Evolutionary conservation across 2,797 vertebrate species (phyloP).

Genomic region (Mustela erminea): DNA sequence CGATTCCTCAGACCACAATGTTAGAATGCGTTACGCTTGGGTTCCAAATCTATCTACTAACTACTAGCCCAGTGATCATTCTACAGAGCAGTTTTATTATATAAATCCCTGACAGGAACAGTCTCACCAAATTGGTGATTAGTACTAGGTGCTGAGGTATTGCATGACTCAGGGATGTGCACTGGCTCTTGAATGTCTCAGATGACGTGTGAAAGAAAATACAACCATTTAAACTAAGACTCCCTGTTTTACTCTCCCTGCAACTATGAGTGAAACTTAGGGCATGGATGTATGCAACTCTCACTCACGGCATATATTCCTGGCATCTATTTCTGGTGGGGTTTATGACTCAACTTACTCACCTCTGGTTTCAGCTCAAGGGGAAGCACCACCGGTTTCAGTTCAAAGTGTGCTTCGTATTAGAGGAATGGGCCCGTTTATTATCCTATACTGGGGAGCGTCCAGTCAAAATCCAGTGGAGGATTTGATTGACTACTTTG

Average conservation of each 20-base stretch:
- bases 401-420: not conserved
- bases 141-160: not conserved
- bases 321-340: slow-evolving; percentile 20
- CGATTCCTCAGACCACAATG: not conserved
- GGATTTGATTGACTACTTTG: not conserved
- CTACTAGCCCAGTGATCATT: not conserved
- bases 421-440: not conserved
- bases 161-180: not conserved
- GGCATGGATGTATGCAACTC: not conserved
- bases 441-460: not conserved
- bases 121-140: not conserved
- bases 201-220: slow-evolving; percentile 23
- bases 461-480: slow-evolving; percentile 21
- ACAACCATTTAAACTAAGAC: not conserved
- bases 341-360: not conserved
- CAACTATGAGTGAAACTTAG: slow-evolving; percentile 3
- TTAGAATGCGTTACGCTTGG: not conserved
- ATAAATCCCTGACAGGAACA: not conserved
- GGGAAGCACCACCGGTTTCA: not conserved
- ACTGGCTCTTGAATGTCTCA: not conserved
- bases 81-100: not conserved
- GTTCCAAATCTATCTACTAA: not conserved
- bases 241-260: not conserved
- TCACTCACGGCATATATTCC: not conserved
- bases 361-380: slow-evolving; percentile 17